Conservation (phyloP, 1,140 invertebrate species). For the Formica exsecta region DNA sequence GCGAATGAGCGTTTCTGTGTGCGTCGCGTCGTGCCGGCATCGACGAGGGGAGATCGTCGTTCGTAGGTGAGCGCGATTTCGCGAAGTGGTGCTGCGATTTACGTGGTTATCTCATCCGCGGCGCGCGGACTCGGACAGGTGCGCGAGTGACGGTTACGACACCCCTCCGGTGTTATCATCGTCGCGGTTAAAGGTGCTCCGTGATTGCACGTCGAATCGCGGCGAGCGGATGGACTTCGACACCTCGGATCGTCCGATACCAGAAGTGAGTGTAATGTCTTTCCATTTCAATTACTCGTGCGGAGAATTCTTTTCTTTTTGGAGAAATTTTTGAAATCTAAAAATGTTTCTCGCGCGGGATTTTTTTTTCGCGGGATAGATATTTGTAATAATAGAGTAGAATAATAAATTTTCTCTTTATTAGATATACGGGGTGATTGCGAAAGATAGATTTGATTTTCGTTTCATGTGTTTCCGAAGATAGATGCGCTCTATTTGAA, state of each 20-base stretch:
- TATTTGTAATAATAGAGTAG: background rate
- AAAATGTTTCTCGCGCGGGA: background rate
- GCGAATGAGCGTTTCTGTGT: constrained; percentile 33
- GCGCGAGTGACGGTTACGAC: constrained; percentile 42
- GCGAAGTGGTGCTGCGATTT: constrained; percentile 39
- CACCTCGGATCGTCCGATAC: constrained; percentile 11
- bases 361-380: background rate
- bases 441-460: background rate
- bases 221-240: constrained; percentile 35
- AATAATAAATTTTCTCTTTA: background rate
- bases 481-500: too few species aligned
- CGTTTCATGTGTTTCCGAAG: too few species aligned
- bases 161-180: constrained; percentile 21
- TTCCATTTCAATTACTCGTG: too few species aligned
- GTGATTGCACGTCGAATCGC: constrained; percentile 27
- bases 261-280: constrained; percentile 19
- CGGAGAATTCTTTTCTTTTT: too few species aligned
- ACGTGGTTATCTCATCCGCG: background rate
- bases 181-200: constrained; percentile 22
- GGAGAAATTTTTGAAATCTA: too few species aligned
- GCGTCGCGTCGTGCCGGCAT: constrained; percentile 31
- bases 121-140: constrained; percentile 63
- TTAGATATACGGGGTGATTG: background rate
- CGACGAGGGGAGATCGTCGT: constrained; percentile 27
- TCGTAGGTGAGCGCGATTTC: constrained; percentile 17